phyloP scores from a whole-genome alignment of 2,888 invertebrate genomes.

The Melikaiella ostensackeni region DNA sequence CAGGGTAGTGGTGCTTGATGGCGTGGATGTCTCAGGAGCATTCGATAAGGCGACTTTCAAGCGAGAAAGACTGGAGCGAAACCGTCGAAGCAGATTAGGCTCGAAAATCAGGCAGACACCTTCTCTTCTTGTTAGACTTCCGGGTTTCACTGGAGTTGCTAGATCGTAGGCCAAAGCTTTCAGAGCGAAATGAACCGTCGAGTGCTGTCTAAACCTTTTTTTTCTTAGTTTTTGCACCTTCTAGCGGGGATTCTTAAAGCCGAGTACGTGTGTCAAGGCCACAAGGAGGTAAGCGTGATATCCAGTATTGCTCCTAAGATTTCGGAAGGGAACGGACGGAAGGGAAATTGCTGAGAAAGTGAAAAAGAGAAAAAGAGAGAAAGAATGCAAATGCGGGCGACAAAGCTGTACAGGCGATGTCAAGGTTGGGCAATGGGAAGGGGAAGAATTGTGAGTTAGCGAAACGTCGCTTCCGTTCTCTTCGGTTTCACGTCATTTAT shows the following conservation, averaged over 20 bases:
- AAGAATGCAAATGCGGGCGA: slow-evolving; percentile 44
- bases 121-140: slow-evolving; percentile 39
- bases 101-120: not conserved
- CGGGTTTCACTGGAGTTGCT: slow-evolving; percentile 31
- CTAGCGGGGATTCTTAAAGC: slow-evolving; percentile 9
- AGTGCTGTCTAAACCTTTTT: not conserved
- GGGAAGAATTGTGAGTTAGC: slow-evolving; percentile 70
- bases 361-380: slow-evolving; percentile 46
- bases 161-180: slow-evolving; percentile 36
- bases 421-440: slow-evolving; percentile 52
- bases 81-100: too few relatives aligned
- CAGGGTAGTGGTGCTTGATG: slow-evolving; percentile 2
- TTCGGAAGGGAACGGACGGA: slow-evolving; percentile 46
- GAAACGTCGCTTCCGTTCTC: slow-evolving; percentile 75
- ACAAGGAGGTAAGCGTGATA: slow-evolving; percentile 48
- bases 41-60: not conserved
- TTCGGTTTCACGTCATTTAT: slow-evolving; percentile 76
- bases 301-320: slow-evolving; percentile 46
- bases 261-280: slow-evolving; percentile 40
- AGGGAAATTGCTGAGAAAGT: slow-evolving; percentile 44
- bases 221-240: not conserved
- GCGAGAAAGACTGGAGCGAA: too few relatives aligned
- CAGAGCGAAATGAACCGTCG: slow-evolving; percentile 38
- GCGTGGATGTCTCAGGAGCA: not conserved
- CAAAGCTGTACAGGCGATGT: slow-evolving; percentile 50